These are phyloP conservation scores for Bradynema listronoti DNA, from an alignment of 1,140 invertebrate genomes.

Conservation along the genomic window DNA sequence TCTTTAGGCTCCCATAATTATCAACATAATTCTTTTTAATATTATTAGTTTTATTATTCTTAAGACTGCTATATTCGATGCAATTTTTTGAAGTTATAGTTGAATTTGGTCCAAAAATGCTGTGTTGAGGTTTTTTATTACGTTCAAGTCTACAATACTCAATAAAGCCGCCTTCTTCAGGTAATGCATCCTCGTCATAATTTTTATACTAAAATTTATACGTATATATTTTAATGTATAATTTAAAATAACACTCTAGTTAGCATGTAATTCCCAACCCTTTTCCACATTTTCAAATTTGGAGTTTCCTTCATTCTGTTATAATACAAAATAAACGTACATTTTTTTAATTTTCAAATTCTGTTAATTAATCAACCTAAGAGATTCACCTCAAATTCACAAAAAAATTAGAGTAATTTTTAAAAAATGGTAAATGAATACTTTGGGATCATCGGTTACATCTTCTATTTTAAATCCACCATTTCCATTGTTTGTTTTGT, in stretches of 20 bases:
- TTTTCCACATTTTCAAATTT: too few species aligned
- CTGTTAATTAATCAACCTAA: neutral
- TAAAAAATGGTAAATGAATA: slow-evolving; percentile 17
- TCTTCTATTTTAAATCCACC: slow-evolving; percentile 52
- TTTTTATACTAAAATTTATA: slow-evolving; percentile 38
- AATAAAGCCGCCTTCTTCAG: slow-evolving; percentile 38
- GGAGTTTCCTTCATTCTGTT: too few species aligned
- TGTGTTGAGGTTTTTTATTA: too few species aligned
- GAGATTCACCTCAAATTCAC: neutral
- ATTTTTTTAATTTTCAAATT: neutral
- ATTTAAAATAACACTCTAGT: neutral
- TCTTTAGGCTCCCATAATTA: too few species aligned
- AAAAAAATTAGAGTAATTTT: slow-evolving; percentile 1
- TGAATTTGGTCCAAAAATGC: too few species aligned
- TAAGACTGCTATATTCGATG: too few species aligned
- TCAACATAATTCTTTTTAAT: too few species aligned
- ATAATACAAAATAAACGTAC: too few species aligned
- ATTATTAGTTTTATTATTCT: too few species aligned
- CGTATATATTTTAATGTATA: slow-evolving; percentile 14
- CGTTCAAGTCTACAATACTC: slow-evolving; percentile 44
- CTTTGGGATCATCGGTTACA: slow-evolving; percentile 55
- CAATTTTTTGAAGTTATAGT: too few species aligned
- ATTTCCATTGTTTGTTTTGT: too few species aligned
- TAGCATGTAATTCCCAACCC: too few species aligned
- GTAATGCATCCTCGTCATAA: slow-evolving; percentile 30